Evolutionary conservation across 2,797 vertebrate species (phyloP).

Genomic region (Mallotus villosus): DNA sequence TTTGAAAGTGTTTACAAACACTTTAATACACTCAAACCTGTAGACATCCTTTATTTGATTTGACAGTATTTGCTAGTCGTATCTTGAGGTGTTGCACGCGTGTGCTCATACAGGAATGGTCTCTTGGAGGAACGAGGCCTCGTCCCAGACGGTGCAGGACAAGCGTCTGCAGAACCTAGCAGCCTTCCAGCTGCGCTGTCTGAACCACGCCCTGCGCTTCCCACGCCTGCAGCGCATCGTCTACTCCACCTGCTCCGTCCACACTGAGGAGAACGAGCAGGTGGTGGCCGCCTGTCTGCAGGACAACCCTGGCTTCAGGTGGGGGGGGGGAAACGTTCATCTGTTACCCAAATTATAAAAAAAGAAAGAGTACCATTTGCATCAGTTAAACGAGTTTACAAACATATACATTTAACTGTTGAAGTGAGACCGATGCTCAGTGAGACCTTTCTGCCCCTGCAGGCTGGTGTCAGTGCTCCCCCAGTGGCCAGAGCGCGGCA

Average conservation of each 20-base stretch:
- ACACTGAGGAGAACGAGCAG: conserved; percentile 89
- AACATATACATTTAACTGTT: too few species aligned
- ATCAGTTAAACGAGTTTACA: too few species aligned
- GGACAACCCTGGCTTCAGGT: conserved; percentile 82
- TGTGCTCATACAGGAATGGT: conserved; percentile 79
- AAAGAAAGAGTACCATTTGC: too few species aligned
- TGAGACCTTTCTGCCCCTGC: not conserved
- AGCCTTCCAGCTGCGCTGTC: conserved; percentile 82
- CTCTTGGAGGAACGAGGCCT: conserved; percentile 58
- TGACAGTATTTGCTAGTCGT: not conserved
- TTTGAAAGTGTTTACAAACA: too few species aligned
- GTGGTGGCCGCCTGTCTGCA: conserved; percentile 79
- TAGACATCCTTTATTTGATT: not conserved
- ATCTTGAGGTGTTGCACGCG: not conserved
- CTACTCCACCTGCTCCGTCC: conserved; percentile 93
- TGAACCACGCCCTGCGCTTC: conserved; percentile 84
- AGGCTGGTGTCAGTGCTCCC: conserved; percentile 82
- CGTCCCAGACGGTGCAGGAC: conserved; percentile 42
- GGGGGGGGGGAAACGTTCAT: not conserved
- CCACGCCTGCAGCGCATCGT: conserved; percentile 79
- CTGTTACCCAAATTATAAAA: too few species aligned
- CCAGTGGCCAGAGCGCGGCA: conserved; percentile 87
- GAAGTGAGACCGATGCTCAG: not conserved
- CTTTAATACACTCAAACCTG: too few species aligned
- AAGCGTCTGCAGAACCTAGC: conserved; percentile 81